phyloP scores from a whole-genome alignment of 1,140 invertebrate species.

The Spodoptera frugiperda region DNA sequence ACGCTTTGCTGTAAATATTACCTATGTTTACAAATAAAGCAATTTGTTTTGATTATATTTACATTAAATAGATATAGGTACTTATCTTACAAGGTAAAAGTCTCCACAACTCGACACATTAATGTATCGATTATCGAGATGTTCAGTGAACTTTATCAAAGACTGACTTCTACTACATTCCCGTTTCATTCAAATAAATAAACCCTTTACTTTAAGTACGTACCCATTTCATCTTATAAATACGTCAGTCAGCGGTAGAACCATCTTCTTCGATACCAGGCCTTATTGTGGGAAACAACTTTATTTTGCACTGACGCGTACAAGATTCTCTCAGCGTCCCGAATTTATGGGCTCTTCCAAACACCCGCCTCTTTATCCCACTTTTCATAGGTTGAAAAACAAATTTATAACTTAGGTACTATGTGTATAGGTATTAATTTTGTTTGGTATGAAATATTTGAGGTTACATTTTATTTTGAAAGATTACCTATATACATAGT shows the following conservation, averaged over 20 bases:
- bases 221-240: conserved; percentile 23
- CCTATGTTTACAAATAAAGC: too few species aligned
- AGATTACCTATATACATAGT: too few species aligned
- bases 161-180: background rate
- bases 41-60: too few species aligned
- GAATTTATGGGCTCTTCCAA: conserved; percentile 64
- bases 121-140: too few species aligned
- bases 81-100: too few species aligned
- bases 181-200: conserved; percentile 21
- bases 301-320: conserved; percentile 68
- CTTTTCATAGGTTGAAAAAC: conserved; percentile 28
- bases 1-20: too few species aligned
- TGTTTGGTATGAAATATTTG: background rate
- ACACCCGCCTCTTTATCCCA: conserved; percentile 24
- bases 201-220: background rate
- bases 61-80: too few species aligned
- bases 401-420: conserved; percentile 11
- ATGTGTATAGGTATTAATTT: conserved; percentile 14
- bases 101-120: too few species aligned
- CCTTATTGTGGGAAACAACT: conserved; percentile 64
- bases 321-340: conserved; percentile 62
- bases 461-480: background rate
- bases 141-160: background rate
- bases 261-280: conserved; percentile 54
- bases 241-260: conserved; percentile 11